Base-by-base conservation (phyloP, 2,113 vertebrate species). In the Mus pahari region DNA sequence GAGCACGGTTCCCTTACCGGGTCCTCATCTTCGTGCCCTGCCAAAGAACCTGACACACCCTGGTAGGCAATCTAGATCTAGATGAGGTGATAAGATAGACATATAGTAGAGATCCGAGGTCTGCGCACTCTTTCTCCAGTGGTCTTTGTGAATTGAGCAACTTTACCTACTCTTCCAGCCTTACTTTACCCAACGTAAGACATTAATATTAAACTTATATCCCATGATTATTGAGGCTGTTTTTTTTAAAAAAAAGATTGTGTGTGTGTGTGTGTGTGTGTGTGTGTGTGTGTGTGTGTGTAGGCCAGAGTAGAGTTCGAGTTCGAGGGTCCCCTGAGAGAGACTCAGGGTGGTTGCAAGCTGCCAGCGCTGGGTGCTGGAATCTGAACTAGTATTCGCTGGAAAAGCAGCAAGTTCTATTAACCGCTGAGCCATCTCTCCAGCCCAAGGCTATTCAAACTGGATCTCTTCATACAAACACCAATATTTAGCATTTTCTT, bases 1-100 rank as follows among this genome's bases (percentile, higher is more conserved):
- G 50, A 53, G 19, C 33, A 1, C 1, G 42, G 8, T 0, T 2
- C 12, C n/a, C 22, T 17, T 28, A 22, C 42, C 0, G n/a, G 4
- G 36, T 36, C 19, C 45, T 66, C 16, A 73, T 12, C 24, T 77
- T 22, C 13, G 12, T 3, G 0, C 14, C 33, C n/a, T 39, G 3
- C 26, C 42, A 8, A 36, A 55, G 53, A 42, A 17, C 48, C 48
- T 1, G 36, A 26, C 28, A 26, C 60, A 19, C 31, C 0, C 0
- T 28, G 20, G 24, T 17, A 2, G 36, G n/a, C 16, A n/a, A 4
- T 10, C 60, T 81, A 31, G 1, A 39, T 36, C 16, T 1, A 12
- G 39, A 26, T 20, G 62, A 36, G 48, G 14, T 33, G n/a, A 13
- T 8, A 39, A 87, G 28, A 58, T 5, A 75, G 58, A 58, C 55